Base-by-base conservation (phyloP, 2,888 invertebrate species). In the Euphydryas editha region DNA sequence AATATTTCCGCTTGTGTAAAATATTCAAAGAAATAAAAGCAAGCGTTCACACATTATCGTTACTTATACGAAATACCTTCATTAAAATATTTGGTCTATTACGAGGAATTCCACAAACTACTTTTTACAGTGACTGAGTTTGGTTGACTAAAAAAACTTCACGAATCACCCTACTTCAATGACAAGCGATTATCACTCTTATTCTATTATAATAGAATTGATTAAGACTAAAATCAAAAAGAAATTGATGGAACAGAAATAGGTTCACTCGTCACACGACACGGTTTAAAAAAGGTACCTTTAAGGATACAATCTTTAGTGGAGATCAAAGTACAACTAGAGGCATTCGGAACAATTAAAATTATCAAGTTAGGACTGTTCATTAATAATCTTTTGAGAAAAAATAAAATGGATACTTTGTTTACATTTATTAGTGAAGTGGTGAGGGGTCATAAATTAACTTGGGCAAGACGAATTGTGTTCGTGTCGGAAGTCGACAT, bases 361-460 rank as follows among this genome's bases (percentile, higher is more conserved):
- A 75, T 84, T 86, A 87, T 89, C 87, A 85, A 54, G 77, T 83
- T 74, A 72, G 73, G 73, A 72, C 75, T 76, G 81, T 85, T 87
- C 87, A 88, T 91, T 89, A 87, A 86, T 90, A 87, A 87, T 77
- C 75, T 83, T 84, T 83, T 81, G 73, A 72, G 77, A 78, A 85
- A 85, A 87, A 30, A 30, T n/a, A 30, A 90, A 90, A 84, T 79
- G 77, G 81, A 80, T 85, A 84, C 86, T 90, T 90, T 92, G 92
- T 92, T 92, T 91, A 92, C 90, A 86, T 92, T 90, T 90, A 90
- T 91, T 87, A 90, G 86, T 86, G 80, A 81, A 88, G 87, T 86
- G 87, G 83, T 78, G 85, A 81, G 76, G 80, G 77, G 77, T 82
- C 90, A 92, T 92, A 90, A 85, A 92, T 92, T 91, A 90, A 83